phyloP scores from a whole-genome alignment of 2,113 vertebrate genomes.

The Emydocephalus ijimae region DNA sequence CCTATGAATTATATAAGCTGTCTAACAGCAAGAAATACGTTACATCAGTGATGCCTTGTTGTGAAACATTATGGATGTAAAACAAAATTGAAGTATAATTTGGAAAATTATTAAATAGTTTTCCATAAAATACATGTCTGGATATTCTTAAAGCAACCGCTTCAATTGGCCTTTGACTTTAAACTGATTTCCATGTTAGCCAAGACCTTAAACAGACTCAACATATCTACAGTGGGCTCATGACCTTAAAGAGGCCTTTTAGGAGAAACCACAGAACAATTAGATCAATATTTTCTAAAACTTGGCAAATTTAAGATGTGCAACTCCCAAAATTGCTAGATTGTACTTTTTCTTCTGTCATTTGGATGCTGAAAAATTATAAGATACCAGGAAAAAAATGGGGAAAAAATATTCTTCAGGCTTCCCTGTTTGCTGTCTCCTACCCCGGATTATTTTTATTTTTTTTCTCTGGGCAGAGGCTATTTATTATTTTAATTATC shows the following conservation, averaged over 20 bases:
- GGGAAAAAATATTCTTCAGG: neutral
- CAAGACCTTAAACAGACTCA: neutral
- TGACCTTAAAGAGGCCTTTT: neutral
- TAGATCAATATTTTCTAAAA: neutral
- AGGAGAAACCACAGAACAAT: neutral
- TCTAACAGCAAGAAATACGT: neutral
- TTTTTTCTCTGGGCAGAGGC: neutral
- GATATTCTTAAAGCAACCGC: neutral
- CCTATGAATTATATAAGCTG: slow-evolving; percentile 9
- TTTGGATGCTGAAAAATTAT: neutral
- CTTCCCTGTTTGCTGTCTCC: neutral
- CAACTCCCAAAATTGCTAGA: neutral
- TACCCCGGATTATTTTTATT: neutral
- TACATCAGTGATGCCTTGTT: neutral
- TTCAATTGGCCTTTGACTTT: neutral
- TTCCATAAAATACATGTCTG: neutral
- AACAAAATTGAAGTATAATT: neutral
- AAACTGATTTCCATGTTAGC: neutral
- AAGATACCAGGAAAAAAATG: neutral
- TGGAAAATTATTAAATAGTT: neutral
- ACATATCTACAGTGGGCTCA: neutral
- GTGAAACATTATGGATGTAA: neutral
- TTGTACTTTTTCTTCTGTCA: neutral
- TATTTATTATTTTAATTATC: neutral
- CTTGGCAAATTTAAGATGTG: neutral